Evolutionary conservation across 1,140 invertebrate genomes (phyloP), one percentile per base, ranked within the genome.

Genomic region (Lepidostoma basale): DNA sequence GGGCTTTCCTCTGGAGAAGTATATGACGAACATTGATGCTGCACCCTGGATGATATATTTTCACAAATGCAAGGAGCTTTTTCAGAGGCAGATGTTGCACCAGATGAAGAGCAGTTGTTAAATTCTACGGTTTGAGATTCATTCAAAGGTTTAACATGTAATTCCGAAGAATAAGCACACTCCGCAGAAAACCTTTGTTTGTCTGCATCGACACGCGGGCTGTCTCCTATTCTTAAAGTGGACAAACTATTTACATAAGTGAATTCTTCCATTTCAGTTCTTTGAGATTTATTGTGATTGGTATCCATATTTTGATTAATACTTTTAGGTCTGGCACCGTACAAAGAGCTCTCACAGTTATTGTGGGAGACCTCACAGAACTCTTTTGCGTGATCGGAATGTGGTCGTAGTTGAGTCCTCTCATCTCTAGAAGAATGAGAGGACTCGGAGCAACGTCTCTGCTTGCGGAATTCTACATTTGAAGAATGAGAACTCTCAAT

Each of bases 271-370:
- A 10, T 14, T 26, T 66, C 49, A 30, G 40, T 1, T 56, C 25
- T 26, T 22, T 14, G 16, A n/a, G 54, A 60, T 22, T 59, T 49
- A 33, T 59, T 40, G 39, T 25, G 28, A 67, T 60, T 59, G 26
- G 8, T 44, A 26, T 67, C 54, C 23, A 26, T 33, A 14, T 14
- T 54, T 40, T 56, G 60, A 47, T 36, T 49, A 5, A 45, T 40
- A 40, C n/a, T 54, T 49, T 67, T 30, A 28, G 45, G 22, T 23
- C 42, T 45, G n/a, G 79, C 78, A 66, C 75, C 80, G 68, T 82
- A n/a, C n/a, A n/a, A 82, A 3, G 80, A 78, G 28, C 77, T 81
- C 74, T 83, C 80, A 20, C 78, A 81, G 10, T n/a, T n/a, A n/a
- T n/a, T n/a, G n/a, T 10, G 10, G 23, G 40, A 25, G 16, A 10